Evolutionary conservation across 2,797 vertebrate species (phyloP).

Genomic region (Acestrorhynchus altus): DNA sequence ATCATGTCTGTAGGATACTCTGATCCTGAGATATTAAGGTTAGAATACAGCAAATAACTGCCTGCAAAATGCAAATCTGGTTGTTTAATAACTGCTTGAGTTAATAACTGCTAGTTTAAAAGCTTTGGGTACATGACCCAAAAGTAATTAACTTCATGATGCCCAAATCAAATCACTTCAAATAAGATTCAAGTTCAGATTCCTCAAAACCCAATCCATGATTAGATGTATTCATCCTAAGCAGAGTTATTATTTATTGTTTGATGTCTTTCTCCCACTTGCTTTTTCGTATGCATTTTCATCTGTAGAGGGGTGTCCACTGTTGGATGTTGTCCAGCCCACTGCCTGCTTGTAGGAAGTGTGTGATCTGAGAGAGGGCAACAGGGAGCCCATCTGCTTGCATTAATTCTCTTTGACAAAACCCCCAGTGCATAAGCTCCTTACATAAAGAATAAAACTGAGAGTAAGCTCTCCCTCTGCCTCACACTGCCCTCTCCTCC

Average conservation of each 20-base stretch:
- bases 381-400: slow-evolving; percentile 68
- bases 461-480: slow-evolving; percentile 69
- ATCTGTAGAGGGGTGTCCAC: slow-evolving; percentile 37
- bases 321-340: slow-evolving; percentile 57
- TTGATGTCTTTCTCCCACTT: slow-evolving; percentile 5
- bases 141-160: no score
- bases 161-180: no score
- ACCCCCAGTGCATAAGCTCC: slow-evolving; percentile 71
- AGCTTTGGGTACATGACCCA: no score
- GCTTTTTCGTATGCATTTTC: slow-evolving; percentile 52
- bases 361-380: slow-evolving; percentile 51
- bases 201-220: no score
- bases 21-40: no score
- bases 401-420: slow-evolving; percentile 68
- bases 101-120: no score
- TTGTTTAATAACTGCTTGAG: no score
- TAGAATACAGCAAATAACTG: no score
- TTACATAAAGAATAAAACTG: slow-evolving; percentile 79
- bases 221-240: no score
- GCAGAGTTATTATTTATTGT: slow-evolving; percentile 19
- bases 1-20: no score
- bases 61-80: no score
- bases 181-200: no score
- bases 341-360: slow-evolving; percentile 62
- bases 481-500: slow-evolving; percentile 19